phyloP scores from a whole-genome alignment of 2,113 vertebrate genomes.

The Pagrus major region DNA sequence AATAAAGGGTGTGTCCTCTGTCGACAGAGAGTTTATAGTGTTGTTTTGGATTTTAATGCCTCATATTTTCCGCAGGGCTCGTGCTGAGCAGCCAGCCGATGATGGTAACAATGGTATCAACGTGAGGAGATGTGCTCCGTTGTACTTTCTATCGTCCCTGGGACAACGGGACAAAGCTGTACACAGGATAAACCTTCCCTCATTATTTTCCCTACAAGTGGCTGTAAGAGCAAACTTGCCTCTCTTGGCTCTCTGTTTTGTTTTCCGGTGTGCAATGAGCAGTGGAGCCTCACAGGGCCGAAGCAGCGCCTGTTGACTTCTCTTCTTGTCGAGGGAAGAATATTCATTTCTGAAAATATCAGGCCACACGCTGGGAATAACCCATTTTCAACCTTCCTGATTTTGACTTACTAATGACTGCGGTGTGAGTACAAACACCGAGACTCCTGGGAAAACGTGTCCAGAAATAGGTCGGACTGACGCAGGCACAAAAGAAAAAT shows the following conservation, averaged over 20 bases:
- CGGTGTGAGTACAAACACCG: constrained; percentile 28
- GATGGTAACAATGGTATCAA: no score
- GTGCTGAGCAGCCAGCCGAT: no score
- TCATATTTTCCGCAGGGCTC: no score
- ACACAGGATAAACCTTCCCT: background rate
- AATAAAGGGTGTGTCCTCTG: no score
- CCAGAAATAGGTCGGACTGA: constrained; percentile 50
- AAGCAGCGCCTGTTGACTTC: background rate
- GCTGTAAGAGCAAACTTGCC: background rate
- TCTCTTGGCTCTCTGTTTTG: background rate
- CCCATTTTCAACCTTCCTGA: constrained; percentile 17
- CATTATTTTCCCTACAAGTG: background rate
- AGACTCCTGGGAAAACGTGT: constrained; percentile 14
- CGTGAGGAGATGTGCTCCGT: no score
- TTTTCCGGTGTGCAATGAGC: background rate
- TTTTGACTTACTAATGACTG: constrained; percentile 36
- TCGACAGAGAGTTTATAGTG: no score
- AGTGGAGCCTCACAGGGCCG: no score
- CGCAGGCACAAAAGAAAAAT: background rate
- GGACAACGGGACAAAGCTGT: no score
- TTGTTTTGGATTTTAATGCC: no score
- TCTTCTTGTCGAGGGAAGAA: background rate
- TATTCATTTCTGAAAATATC: constrained; percentile 6
- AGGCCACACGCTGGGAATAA: constrained; percentile 25
- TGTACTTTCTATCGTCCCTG: no score